Percentiles rank a stretch among this genome's conserved stretches.
Conservation (phyloP, 2,888 invertebrate species). For the Eutolmus rufibarbis region DNA sequence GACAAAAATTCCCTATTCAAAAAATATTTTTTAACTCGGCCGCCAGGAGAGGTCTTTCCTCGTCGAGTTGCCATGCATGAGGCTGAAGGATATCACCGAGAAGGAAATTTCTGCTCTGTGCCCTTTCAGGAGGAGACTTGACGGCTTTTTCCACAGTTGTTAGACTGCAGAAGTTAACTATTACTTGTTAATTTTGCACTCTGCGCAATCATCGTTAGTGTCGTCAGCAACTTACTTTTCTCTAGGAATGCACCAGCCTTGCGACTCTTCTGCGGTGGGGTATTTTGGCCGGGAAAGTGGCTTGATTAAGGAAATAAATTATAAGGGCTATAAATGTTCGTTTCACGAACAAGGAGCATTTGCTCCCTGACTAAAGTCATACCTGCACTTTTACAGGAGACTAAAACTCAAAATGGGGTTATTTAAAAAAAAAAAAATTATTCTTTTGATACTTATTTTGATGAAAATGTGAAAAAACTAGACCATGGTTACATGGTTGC, state of each 20-base stretch:
- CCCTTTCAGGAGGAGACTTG: neutral
- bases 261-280: neutral
- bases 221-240: neutral
- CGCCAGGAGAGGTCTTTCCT: neutral
- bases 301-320: neutral
- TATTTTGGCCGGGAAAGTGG: neutral
- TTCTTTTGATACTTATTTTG: no score
- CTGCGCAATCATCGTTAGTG: neutral
- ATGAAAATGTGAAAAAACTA: no score
- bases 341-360: neutral
- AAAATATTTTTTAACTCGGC: neutral
- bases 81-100: neutral
- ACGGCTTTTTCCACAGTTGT: neutral
- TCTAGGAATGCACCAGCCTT: neutral
- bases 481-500: no score
- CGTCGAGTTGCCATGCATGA: neutral
- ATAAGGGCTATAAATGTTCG: neutral
- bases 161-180: neutral
- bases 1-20: slow-evolving; percentile 19
- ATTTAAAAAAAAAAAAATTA: neutral
- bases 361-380: neutral
- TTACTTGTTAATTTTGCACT: neutral
- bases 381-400: neutral
- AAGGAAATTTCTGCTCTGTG: neutral
- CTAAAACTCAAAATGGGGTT: neutral